Base-by-base conservation (phyloP, 2,113 vertebrate species). In the Regulus satrapa region DNA sequence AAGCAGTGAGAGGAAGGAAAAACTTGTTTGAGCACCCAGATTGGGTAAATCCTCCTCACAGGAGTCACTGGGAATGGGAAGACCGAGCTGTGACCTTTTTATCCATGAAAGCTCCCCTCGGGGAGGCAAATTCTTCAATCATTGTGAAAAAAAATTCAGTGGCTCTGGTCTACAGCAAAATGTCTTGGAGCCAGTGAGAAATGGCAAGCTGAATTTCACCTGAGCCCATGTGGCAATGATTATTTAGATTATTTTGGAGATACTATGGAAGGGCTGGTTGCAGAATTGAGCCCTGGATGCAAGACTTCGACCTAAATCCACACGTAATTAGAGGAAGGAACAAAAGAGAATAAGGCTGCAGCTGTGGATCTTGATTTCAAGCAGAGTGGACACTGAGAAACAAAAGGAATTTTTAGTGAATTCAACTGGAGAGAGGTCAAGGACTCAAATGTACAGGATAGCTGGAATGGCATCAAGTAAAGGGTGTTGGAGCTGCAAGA, bases 201-300 rank as follows among this genome's bases (percentile, higher is more conserved):
- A 48, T 45, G 56, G 74, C 34, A 40, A 40, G 45, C 10, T 75
- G 32, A 12, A 21, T 9, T 12, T 54, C 46, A 54, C 38, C 59
- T 63, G 51, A 43, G 34, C 2, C 12, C 7, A 1, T 0, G 12
- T 67, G 13, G 7, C 25, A n/a, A 10, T 6, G 38, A 34, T 38
- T 43, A 52, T 48, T 78, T 56, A 12, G 24, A 36, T 21, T 68
- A 19, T 67, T 87, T 81, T 55, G 6, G 17, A 66, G 59, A 12
- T 56, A 29, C 18, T 66, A 19, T 8, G 26, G 41, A 66, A 80
- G 21, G 38, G 32, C 26, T 77, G 92, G 66, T 63, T 46, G 84
- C 55, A 92, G 87, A 62, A 84, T 6, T 21, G 31, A 78, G 59
- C 11, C 23, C 36, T 8, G 15, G 51, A 40, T 10, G 21, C 17